Conservation (phyloP, 2,797 vertebrate genomes). For the Spea hammondii region DNA sequence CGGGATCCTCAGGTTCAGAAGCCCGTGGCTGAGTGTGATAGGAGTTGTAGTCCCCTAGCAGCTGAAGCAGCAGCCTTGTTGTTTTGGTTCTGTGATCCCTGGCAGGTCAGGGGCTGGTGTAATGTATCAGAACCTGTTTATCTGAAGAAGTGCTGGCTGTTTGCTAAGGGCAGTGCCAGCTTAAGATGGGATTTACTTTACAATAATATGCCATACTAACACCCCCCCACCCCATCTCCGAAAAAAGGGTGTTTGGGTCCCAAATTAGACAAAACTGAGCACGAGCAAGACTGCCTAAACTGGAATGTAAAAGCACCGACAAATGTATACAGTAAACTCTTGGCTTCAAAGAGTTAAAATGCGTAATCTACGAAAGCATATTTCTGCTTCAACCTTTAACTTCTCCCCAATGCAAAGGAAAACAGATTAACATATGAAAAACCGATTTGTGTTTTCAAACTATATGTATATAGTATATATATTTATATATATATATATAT, state of each 20-base stretch:
- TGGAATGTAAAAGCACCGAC: too few species aligned
- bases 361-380: too few species aligned
- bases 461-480: not conserved
- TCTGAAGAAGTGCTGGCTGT: conserved; percentile 1
- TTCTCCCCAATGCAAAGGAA: too few species aligned
- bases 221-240: too few species aligned
- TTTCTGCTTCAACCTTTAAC: too few species aligned
- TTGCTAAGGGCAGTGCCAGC: conserved; percentile 14
- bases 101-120: not conserved
- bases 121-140: conserved; percentile 23
- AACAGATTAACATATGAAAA: too few species aligned
- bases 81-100: not conserved
- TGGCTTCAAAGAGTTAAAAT: too few species aligned
- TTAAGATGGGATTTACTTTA: not conserved
- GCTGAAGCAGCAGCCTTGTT: not conserved
- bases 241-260: too few species aligned
- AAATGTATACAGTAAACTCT: too few species aligned
- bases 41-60: not conserved
- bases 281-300: too few species aligned
- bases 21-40: not conserved
- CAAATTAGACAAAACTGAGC: too few species aligned
- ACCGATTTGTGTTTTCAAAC: not conserved
- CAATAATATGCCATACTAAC: not conserved
- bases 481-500: not conserved
- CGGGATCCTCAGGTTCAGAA: too few species aligned